Evolutionary conservation across 92 coral and sea anemone species (phyloP).

Genomic region (Ricordea florida): DNA sequence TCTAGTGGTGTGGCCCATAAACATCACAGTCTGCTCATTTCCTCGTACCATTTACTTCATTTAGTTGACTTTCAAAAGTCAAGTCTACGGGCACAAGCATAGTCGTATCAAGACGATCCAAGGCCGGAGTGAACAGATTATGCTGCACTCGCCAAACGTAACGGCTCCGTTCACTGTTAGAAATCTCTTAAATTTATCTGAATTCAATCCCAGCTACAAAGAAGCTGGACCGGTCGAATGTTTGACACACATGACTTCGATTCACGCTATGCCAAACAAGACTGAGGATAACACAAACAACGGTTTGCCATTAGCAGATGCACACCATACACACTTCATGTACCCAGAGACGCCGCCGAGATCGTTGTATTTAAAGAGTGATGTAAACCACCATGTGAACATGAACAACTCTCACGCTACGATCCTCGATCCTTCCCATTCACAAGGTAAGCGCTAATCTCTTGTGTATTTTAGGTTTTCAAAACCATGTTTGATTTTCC

Average conservation of each 20-base stretch:
- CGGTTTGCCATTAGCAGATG: constrained; percentile 86
- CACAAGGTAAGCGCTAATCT: constrained; percentile 61
- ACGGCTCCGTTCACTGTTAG: constrained; percentile 98
- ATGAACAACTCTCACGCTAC: constrained; percentile 75
- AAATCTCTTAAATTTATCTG: constrained; percentile 85
- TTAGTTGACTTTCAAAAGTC: constrained; percentile 97
- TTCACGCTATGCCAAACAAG: constrained; percentile 85
- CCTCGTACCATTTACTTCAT: constrained; percentile 96
- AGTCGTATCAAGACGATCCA: constrained; percentile 29
- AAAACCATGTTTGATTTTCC: constrained; percentile 82
- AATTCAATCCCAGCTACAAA: constrained; percentile 86
- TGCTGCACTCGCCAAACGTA: constrained; percentile 94
- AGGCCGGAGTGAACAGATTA: constrained; percentile 61
- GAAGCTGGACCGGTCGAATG: constrained; percentile 87
- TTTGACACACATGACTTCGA: constrained; percentile 87
- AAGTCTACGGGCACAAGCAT: constrained; percentile 53
- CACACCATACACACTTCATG: constrained; percentile 63
- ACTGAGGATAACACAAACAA: constrained; percentile 81
- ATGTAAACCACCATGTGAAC: constrained; percentile 69
- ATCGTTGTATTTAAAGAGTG: constrained; percentile 86
- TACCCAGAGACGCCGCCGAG: constrained; percentile 87
- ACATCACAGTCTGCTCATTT: constrained; percentile 98
- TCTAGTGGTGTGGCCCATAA: constrained; percentile 97
- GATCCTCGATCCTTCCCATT: constrained; percentile 74
- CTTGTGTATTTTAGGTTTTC: constrained; percentile 80